Percentiles rank a stretch among this genome's conserved stretches.
Conservation (phyloP, 2,113 vertebrate species). For the Hippoglossus stenolepis region DNA sequence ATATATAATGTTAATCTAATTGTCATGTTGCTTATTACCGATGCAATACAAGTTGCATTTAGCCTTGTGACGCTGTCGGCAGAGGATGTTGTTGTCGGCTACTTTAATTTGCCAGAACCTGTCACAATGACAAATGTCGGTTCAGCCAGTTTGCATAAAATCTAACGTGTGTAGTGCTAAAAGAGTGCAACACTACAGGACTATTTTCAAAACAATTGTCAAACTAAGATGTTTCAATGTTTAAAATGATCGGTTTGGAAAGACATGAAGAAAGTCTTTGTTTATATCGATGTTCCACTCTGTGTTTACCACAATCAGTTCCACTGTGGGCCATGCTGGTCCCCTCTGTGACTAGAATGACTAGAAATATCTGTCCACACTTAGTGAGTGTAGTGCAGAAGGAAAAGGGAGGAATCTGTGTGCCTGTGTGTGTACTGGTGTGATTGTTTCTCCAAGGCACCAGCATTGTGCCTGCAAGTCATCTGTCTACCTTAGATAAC, state of each 20-base stretch:
- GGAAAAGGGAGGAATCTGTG: too few relatives aligned
- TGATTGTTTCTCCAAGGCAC: slow-evolving; percentile 17
- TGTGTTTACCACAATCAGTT: neutral
- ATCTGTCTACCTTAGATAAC: slow-evolving; percentile 55
- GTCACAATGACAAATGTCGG: neutral
- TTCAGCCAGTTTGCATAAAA: neutral
- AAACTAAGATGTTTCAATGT: neutral
- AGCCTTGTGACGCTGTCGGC: neutral
- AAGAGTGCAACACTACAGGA: neutral
- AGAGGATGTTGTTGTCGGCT: neutral
- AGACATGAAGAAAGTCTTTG: neutral
- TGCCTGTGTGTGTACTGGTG: neutral
- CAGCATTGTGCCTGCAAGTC: slow-evolving; percentile 46
- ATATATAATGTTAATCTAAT: neutral
- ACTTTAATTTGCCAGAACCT: neutral
- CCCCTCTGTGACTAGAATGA: neutral
- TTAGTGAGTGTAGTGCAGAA: neutral
- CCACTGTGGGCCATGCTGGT: neutral
- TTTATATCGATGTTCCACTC: neutral
- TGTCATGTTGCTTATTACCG: neutral
- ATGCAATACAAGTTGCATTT: neutral
- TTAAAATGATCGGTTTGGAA: neutral
- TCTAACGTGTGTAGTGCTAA: too few relatives aligned
- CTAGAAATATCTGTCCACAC: neutral
- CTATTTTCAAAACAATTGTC: neutral